These are phyloP conservation scores for Thaumetopoea pityocampa DNA, from an alignment of 1,140 invertebrate genomes.

Conservation along the genomic window DNA sequence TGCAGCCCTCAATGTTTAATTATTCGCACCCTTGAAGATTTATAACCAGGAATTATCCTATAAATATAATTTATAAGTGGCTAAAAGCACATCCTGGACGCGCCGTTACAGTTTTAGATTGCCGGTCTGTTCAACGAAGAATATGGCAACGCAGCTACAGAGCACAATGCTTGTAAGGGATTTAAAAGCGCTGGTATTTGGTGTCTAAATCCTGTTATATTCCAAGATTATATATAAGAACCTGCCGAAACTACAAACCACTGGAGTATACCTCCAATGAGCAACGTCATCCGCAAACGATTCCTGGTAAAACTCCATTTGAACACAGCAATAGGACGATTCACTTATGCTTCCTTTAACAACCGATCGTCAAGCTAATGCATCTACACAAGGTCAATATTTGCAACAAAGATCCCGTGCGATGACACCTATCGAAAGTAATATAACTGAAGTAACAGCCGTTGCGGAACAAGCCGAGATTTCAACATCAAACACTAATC, in stretches of 20 bases:
- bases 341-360: too few relatives aligned
- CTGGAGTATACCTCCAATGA: not conserved
- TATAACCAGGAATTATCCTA: conserved; percentile 23
- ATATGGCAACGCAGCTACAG: conserved; percentile 38
- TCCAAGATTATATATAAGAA: conserved; percentile 26
- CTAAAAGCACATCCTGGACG: conserved; percentile 38
- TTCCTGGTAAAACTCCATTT: not conserved
- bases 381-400: too few relatives aligned
- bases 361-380: too few relatives aligned
- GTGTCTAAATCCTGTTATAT: conserved; percentile 31
- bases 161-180: conserved; percentile 28
- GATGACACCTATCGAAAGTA: too few relatives aligned
- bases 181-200: conserved; percentile 27
- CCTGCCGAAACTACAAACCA: conserved; percentile 22
- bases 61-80: too few relatives aligned
- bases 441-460: too few relatives aligned
- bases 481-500: too few relatives aligned
- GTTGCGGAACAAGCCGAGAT: too few relatives aligned
- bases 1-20: conserved; percentile 38
- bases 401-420: too few relatives aligned
- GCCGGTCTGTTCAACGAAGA: conserved; percentile 36
- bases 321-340: not conserved
- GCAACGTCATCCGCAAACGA: not conserved
- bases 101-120: conserved; percentile 42
- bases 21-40: conserved; percentile 17